These are phyloP conservation scores for Girardinus metallicus DNA, from an alignment of 2,797 vertebrate species.

Conservation along the genomic window DNA sequence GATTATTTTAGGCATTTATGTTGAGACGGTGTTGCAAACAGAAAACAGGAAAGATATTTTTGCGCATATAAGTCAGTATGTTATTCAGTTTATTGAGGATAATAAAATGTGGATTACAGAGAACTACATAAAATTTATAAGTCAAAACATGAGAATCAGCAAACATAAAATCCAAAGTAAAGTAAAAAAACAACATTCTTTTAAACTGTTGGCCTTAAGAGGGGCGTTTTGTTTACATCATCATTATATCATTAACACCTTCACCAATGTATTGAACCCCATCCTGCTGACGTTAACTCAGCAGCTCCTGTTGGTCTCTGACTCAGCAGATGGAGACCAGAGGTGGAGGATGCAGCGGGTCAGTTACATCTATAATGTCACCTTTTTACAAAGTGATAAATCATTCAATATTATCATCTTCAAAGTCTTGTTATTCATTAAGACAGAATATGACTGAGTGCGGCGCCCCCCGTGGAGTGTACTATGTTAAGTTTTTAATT, in stretches of 20 bases:
- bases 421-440: slow-evolving; percentile 1
- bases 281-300: slow-evolving; percentile 6
- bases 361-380: background rate
- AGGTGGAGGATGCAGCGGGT: background rate
- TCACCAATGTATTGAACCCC: background rate
- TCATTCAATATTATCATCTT: background rate
- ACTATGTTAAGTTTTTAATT: background rate
- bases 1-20: background rate
- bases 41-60: background rate
- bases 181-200: background rate
- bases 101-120: background rate
- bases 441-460: background rate
- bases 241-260: background rate
- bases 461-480: background rate
- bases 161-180: background rate
- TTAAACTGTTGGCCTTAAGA: slow-evolving; percentile 28
- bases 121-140: background rate
- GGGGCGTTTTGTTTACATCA: slow-evolving; percentile 28
- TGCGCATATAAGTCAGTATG: background rate
- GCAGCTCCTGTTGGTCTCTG: background rate
- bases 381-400: background rate
- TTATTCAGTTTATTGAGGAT: background rate
- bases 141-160: background rate
- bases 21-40: background rate
- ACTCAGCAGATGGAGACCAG: background rate